Evolutionary conservation across 2,113 vertebrate genomes (phyloP).

Genomic region (Thoracochromis brauschi): DNA sequence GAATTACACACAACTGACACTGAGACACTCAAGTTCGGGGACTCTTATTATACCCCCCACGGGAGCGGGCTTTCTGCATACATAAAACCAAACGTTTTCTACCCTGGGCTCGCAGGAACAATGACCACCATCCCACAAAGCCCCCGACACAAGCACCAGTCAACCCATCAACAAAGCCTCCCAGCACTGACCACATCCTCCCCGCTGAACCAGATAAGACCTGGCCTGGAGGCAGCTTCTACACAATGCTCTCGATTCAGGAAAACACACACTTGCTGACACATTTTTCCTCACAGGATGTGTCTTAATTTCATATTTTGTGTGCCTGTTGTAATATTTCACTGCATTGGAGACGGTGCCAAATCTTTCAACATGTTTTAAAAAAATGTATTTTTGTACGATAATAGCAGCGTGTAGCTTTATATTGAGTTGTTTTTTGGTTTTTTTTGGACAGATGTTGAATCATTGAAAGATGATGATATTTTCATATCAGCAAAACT

Average conservation of each 20-base stretch:
- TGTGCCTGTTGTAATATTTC: conserved; percentile 42
- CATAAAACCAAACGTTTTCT: conserved; percentile 21
- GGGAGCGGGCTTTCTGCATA: conserved; percentile 12
- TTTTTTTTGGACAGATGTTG: not conserved
- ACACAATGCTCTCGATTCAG: conserved; percentile 33
- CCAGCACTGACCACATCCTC: conserved; percentile 75
- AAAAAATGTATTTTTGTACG: not conserved
- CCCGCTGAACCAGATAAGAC: conserved; percentile 68
- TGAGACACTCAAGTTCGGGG: not conserved
- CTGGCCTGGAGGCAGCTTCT: conserved; percentile 25
- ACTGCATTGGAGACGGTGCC: not conserved
- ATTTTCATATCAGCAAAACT: not conserved
- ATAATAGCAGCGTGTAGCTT: not conserved
- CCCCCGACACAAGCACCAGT: conserved; percentile 37
- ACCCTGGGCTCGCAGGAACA: conserved; percentile 44
- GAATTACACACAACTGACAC: conserved; percentile 16
- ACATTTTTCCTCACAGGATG: conserved; percentile 64
- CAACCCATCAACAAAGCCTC: conserved; percentile 44
- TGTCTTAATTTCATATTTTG: conserved; percentile 43
- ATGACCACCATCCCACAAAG: conserved; percentile 57
- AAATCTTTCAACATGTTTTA: not conserved
- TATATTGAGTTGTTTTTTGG: not conserved
- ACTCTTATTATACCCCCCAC: conserved; percentile 50
- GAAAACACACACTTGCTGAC: conserved; percentile 58
- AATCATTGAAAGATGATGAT: not conserved